These are phyloP conservation scores for Pemphigus obesinymphae DNA, from an alignment of 1,140 invertebrate genomes.

Conservation along the genomic window DNA sequence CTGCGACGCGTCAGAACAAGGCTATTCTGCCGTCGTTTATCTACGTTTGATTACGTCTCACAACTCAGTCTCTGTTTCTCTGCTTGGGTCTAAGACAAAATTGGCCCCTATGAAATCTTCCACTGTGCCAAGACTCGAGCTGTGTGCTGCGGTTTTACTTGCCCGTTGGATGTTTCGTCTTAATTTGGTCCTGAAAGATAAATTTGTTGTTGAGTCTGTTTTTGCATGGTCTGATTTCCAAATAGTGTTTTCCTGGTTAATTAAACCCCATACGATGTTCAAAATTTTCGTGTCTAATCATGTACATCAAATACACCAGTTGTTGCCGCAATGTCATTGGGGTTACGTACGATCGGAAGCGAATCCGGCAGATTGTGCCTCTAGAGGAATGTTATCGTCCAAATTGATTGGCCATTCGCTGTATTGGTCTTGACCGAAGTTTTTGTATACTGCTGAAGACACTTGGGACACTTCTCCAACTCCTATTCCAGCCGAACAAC, in stretches of 20 bases:
- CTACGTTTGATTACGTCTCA: background rate
- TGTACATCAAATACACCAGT: background rate
- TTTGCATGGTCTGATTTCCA: slow-evolving; percentile 48
- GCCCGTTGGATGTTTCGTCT: background rate
- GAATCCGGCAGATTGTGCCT: slow-evolving; percentile 47
- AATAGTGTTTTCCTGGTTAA: slow-evolving; percentile 48
- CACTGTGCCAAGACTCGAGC: slow-evolving; percentile 44
- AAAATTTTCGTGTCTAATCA: slow-evolving; percentile 42
- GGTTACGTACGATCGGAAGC: slow-evolving; percentile 45
- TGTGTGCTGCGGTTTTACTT: slow-evolving; percentile 44
- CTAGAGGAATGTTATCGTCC: background rate
- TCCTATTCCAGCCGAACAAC: too few species aligned
- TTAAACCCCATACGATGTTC: slow-evolving; percentile 45
- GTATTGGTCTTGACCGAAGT: background rate
- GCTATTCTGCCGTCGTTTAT: slow-evolving; percentile 15
- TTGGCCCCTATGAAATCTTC: slow-evolving; percentile 44
- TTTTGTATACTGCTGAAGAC: background rate
- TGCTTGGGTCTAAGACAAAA: slow-evolving; percentile 37
- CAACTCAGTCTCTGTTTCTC: slow-evolving; percentile 33
- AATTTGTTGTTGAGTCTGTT: background rate
- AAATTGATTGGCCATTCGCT: background rate
- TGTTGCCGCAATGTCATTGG: slow-evolving; percentile 42
- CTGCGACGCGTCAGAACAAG: slow-evolving; percentile 9
- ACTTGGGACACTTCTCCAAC: background rate
- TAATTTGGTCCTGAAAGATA: background rate